Percentiles rank a stretch among this genome's conserved stretches.
Evolutionary conservation across 2,113 vertebrate genomes (phyloP).

Genomic region (Hiodon tergisus): DNA sequence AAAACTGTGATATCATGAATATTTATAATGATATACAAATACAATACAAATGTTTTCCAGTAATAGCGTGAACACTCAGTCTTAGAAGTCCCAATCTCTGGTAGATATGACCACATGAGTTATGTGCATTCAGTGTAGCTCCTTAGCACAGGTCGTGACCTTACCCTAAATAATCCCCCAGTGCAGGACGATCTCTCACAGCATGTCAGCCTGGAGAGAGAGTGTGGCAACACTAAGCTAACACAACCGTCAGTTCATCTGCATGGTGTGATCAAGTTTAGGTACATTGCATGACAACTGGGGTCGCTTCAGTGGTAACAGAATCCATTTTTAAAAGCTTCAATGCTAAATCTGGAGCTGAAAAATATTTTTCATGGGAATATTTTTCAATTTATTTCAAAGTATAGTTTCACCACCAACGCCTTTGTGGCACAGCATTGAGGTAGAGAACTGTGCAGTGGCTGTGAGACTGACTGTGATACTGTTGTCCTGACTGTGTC

Average conservation of each 20-base stretch:
- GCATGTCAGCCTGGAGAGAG: no score
- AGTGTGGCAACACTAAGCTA: neutral
- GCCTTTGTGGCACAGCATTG: neutral
- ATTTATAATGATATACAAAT: no score
- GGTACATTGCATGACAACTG: neutral
- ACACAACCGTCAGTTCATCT: neutral
- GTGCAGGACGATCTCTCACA: no score
- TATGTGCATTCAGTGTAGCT: conserved; percentile 4
- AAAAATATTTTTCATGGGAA: neutral
- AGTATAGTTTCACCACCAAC: neutral
- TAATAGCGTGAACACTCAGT: neutral
- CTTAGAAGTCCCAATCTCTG: neutral
- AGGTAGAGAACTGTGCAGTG: no score
- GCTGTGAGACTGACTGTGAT: neutral
- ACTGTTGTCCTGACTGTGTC: conserved; percentile 40
- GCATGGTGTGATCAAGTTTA: neutral
- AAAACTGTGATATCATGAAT: no score
- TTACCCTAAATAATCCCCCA: conserved; percentile 10
- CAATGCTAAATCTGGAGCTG: neutral
- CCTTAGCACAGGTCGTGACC: neutral
- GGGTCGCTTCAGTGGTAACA: no score
- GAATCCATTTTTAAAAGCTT: neutral
- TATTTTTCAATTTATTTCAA: no score
- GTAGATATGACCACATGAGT: neutral
- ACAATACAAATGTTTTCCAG: no score